Conservation (phyloP, 2,888 invertebrate genomes). For the Drosophila kanekoi region DNA sequence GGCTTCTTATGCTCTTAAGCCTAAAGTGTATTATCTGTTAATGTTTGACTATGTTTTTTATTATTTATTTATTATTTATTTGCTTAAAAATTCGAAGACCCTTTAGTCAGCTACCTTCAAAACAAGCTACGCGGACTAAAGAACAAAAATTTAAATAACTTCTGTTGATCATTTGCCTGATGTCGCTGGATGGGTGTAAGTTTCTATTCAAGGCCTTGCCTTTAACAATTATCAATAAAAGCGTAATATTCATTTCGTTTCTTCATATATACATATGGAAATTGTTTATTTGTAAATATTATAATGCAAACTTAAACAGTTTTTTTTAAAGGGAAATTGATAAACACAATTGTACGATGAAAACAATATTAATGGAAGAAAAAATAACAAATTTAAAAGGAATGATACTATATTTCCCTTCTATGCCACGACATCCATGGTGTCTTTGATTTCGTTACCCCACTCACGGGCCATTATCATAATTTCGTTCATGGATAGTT, state of each 20-base stretch:
- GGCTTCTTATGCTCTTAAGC: too few species aligned
- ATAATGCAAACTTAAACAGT: constrained; percentile 39
- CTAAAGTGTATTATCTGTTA: too few species aligned
- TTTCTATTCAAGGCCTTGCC: neutral
- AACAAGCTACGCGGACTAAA: too few species aligned
- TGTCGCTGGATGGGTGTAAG: too few species aligned
- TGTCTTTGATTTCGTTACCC: constrained; percentile 80
- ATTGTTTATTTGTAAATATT: constrained; percentile 50
- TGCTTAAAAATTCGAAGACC: too few species aligned
- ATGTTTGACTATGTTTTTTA: too few species aligned
- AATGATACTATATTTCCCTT: constrained; percentile 19
- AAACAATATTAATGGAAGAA: constrained; percentile 40
- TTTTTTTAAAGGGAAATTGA: constrained; percentile 30
- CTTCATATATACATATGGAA: constrained; percentile 38
- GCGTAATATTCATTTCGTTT: neutral
- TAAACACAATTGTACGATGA: constrained; percentile 27
- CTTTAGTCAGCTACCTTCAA: too few species aligned
- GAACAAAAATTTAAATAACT: too few species aligned
- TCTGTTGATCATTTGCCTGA: too few species aligned
- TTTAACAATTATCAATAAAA: neutral
- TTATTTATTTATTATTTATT: too few species aligned
- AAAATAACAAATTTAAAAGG: constrained; percentile 54
- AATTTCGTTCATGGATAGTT: constrained; percentile 81
- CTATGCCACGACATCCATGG: constrained; percentile 64
- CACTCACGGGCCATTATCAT: constrained; percentile 83